phyloP scores from a whole-genome alignment of 2,113 vertebrate species.

The Burhinus oedicnemus region DNA sequence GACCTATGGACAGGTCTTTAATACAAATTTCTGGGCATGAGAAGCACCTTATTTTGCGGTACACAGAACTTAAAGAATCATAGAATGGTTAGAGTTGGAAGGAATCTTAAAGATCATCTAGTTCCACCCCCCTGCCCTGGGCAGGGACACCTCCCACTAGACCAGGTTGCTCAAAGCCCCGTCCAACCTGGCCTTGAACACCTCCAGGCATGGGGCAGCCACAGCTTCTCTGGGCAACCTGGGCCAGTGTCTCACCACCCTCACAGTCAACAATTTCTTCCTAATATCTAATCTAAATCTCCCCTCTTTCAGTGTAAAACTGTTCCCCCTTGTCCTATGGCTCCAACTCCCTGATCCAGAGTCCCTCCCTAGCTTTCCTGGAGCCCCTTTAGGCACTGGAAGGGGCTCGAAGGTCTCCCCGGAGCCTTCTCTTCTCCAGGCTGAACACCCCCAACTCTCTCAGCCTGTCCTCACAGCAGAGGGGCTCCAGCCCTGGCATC shows the following conservation, averaged over 20 bases:
- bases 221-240: neutral
- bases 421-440: neutral
- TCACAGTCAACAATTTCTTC: too few relatives aligned
- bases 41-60: neutral
- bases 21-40: accelerated
- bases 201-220: neutral
- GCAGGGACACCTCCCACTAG: neutral
- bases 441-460: neutral
- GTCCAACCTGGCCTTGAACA: neutral
- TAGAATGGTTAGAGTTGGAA: neutral
- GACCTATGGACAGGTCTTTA: too few relatives aligned
- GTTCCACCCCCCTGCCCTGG: neutral
- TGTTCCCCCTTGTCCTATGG: too few relatives aligned
- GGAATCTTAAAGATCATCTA: neutral
- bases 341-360: too few relatives aligned
- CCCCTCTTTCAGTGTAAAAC: too few relatives aligned
- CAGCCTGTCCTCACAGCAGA: neutral
- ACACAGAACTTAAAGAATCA: accelerated
- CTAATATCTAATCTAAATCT: too few relatives aligned
- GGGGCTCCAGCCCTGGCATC: neutral
- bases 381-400: neutral
- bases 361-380: too few relatives aligned
- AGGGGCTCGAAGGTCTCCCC: neutral
- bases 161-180: neutral
- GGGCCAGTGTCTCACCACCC: too few relatives aligned